These are phyloP conservation scores for Maconellicoccus hirsutus DNA, from an alignment of 1,140 invertebrate genomes.

Conservation along the genomic window DNA sequence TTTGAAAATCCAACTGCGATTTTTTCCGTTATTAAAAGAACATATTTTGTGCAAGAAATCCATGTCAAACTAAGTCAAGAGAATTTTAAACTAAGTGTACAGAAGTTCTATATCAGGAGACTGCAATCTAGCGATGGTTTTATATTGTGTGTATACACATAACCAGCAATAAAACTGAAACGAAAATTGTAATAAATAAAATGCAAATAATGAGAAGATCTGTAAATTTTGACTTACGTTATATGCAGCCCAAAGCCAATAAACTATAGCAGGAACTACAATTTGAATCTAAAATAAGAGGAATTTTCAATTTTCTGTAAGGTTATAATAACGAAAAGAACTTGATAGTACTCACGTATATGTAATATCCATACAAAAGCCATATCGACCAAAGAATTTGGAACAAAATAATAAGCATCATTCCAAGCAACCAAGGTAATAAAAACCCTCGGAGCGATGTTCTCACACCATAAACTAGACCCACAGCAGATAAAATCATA, in stretches of 20 bases:
- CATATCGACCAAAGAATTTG: constrained; percentile 69
- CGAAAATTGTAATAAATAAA: constrained; percentile 26
- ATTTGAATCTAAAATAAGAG: constrained; percentile 23
- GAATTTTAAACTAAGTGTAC: constrained; percentile 44
- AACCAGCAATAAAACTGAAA: constrained; percentile 76
- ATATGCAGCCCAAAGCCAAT: constrained; percentile 23
- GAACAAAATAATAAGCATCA: constrained; percentile 57
- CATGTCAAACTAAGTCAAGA: background rate
- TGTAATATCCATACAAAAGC: constrained; percentile 79
- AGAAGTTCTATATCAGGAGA: constrained; percentile 77
- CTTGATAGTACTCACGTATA: constrained; percentile 44
- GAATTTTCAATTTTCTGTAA: background rate
- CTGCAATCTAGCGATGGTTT: constrained; percentile 62
- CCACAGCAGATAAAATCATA: constrained; percentile 49
- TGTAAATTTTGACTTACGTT: constrained; percentile 21
- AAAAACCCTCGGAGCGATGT: constrained; percentile 60
- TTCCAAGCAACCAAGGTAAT: constrained; percentile 63
- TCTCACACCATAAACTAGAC: constrained; percentile 50
- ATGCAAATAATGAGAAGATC: background rate
- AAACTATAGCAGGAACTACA: constrained; percentile 24
- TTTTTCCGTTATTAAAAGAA: too few species aligned
- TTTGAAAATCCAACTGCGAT: too few species aligned
- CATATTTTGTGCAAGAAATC: background rate
- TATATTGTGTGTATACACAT: constrained; percentile 70
- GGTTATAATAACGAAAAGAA: background rate